A percentile compares a stretch with the other conserved stretches of the same genome.
These are phyloP conservation scores for Adela reaumurella DNA, from an alignment of 2,888 invertebrate genomes.

Conservation along the genomic window DNA sequence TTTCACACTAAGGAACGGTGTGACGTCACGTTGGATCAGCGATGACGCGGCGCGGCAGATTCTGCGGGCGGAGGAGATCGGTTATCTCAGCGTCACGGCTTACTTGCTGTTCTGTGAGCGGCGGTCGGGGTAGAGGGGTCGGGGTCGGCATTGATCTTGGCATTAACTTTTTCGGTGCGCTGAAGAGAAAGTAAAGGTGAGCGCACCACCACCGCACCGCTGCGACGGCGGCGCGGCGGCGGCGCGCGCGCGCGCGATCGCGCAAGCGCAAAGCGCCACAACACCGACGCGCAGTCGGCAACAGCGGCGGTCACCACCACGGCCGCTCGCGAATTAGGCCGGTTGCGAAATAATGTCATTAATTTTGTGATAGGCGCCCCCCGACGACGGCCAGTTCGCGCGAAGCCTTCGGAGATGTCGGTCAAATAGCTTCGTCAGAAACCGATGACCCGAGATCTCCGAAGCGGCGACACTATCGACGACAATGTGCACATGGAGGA, in stretches of 20 bases:
- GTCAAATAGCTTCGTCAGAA: slow-evolving; percentile 40
- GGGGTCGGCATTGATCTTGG: slow-evolving; percentile 24
- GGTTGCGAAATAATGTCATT: slow-evolving; percentile 47
- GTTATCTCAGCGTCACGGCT: neutral
- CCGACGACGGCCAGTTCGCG: slow-evolving; percentile 37
- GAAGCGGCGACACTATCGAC: slow-evolving; percentile 18
- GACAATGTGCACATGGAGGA: slow-evolving; percentile 50
- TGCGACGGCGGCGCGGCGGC: slow-evolving; percentile 42
- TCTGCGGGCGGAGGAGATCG: slow-evolving; percentile 7
- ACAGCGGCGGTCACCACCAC: neutral
- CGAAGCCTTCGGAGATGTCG: slow-evolving; percentile 38
- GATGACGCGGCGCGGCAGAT: too few relatives aligned
- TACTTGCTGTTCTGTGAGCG: neutral
- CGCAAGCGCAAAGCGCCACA: neutral
- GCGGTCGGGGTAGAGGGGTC: slow-evolving; percentile 20
- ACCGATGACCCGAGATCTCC: slow-evolving; percentile 6
- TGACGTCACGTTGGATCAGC: too few relatives aligned
- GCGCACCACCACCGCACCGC: slow-evolving; percentile 9
- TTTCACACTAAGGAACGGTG: too few relatives aligned
- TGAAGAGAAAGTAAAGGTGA: slow-evolving; percentile 49
- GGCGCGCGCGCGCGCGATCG: slow-evolving; percentile 16
- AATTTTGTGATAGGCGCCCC: slow-evolving; percentile 21
- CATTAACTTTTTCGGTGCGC: slow-evolving; percentile 8
- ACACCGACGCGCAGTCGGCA: neutral
- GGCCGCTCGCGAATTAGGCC: slow-evolving; percentile 32